phyloP scores from a whole-genome alignment of 2,797 vertebrate species.

The Pachyuromys duprasi region DNA sequence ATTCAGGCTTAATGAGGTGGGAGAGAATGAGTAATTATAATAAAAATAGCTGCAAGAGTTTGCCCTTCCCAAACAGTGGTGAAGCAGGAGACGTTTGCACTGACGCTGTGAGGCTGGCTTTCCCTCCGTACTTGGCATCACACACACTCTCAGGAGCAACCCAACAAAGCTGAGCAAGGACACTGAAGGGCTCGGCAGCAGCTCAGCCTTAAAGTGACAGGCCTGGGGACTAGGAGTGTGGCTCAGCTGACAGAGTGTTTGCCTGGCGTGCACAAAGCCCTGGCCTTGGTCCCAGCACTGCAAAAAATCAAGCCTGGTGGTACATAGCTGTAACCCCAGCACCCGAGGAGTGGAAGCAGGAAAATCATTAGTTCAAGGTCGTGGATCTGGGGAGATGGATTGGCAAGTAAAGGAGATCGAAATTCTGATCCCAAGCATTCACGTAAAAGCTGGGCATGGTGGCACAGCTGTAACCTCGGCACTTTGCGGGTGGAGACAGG shows the following conservation, averaged over 20 bases:
- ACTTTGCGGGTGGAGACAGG: neutral
- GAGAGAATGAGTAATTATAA: constrained; percentile 43
- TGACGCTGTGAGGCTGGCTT: neutral
- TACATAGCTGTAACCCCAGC: neutral
- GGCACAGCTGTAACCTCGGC: neutral
- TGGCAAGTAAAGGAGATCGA: neutral
- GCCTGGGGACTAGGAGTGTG: neutral
- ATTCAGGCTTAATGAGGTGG: neutral
- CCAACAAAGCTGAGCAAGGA: neutral
- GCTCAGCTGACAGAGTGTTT: neutral
- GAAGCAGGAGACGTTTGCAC: neutral
- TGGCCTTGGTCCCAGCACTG: neutral
- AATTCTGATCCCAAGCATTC: neutral
- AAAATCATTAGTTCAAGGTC: neutral
- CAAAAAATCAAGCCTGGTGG: neutral
- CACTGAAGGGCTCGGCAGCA: neutral
- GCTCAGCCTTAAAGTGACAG: neutral
- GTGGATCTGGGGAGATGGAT: neutral
- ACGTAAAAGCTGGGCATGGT: neutral
- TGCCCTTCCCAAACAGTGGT: neutral
- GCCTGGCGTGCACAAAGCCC: too few relatives aligned
- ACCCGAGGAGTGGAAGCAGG: neutral
- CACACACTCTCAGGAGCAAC: neutral
- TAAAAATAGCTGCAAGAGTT: constrained; percentile 43
- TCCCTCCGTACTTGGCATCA: neutral